Evolutionary conservation across 2,113 vertebrate species (phyloP), one percentile per base, ranked within the genome.

Genomic region (Narcine bancroftii): DNA sequence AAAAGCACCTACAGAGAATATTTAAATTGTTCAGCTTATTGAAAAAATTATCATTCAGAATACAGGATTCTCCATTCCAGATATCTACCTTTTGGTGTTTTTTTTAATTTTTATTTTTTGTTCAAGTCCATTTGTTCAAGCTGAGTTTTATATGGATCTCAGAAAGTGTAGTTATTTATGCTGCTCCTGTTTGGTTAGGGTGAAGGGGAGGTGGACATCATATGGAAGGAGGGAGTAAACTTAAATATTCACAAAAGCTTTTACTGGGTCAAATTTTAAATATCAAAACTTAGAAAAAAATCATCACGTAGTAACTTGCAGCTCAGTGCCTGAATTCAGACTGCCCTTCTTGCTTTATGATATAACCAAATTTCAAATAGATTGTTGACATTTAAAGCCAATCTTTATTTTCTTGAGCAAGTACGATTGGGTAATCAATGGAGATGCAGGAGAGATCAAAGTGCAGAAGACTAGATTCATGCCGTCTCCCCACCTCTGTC

Each of bases 1-100:
- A 69, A 91, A 91, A 91, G 89, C 89, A 91, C 89, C 42, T 45
- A 91, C 26, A 47, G 89, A 69, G 39, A 91, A 69, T 71, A 17
- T 63, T 60, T 33, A 65, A 91, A 69, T 69, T 69, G 65, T 33
- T 71, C 65, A 45, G 39, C 60, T 47, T 45, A 91, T 45, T 69
- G 63, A 66, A 89, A 71, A 11, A 45, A 91, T 63, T 47, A 91
- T 69, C 65, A 91, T 91, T 91, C 42, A 66, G 65, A 47, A 56
- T 26, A 69, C 19, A 42, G 24, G 24, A 71, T 42, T 83, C 39
- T 47, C 26, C 26, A 6, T 69, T 29, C 65, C 63, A 69, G 24
- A 29, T 29, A 42, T 45, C 65, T 47, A 91, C 29, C 11, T 33
- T 69, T 69, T 45, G 63, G 60, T 26, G 29, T 33, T 69, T 42